phyloP scores from a whole-genome alignment of 2,797 vertebrate species.

The Clarias laeviceps region DNA sequence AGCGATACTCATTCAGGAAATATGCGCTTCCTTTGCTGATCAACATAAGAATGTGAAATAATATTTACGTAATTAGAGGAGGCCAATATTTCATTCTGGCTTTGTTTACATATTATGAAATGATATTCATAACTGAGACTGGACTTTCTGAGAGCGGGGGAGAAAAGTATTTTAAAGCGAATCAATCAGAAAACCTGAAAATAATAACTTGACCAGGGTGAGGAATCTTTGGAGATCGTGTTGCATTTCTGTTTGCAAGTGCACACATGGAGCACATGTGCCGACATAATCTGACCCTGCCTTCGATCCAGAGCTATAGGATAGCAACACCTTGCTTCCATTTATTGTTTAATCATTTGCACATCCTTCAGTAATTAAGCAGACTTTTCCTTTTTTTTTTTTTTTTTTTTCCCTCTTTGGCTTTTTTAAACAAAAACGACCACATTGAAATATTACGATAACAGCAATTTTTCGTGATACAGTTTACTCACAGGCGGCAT shows the following conservation, averaged over 20 bases:
- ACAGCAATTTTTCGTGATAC: background rate
- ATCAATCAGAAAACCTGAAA: constrained; percentile 29
- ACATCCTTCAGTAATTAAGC: background rate
- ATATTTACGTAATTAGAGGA: constrained; percentile 2
- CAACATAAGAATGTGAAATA: background rate
- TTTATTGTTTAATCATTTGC: background rate
- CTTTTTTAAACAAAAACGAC: background rate
- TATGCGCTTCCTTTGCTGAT: background rate
- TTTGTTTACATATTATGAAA: background rate
- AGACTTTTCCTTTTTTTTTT: background rate
- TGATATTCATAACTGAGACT: background rate
- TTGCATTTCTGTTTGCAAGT: constrained; percentile 75
- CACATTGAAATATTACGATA: background rate
- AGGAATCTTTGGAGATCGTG: constrained; percentile 77
- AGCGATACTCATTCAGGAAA: background rate
- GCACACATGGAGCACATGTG: constrained; percentile 48
- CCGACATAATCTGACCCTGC: constrained; percentile 20
- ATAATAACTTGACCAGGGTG: constrained; percentile 60
- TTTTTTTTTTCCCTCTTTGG: no score
- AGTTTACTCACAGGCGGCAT: background rate
- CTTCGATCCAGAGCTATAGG: background rate
- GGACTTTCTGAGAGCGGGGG: background rate
- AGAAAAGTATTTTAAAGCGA: constrained; percentile 17
- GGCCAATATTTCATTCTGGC: background rate
- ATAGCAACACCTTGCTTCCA: background rate